Base-by-base conservation (phyloP, 2,113 vertebrate genomes). In the Gymnarchus niloticus region DNA sequence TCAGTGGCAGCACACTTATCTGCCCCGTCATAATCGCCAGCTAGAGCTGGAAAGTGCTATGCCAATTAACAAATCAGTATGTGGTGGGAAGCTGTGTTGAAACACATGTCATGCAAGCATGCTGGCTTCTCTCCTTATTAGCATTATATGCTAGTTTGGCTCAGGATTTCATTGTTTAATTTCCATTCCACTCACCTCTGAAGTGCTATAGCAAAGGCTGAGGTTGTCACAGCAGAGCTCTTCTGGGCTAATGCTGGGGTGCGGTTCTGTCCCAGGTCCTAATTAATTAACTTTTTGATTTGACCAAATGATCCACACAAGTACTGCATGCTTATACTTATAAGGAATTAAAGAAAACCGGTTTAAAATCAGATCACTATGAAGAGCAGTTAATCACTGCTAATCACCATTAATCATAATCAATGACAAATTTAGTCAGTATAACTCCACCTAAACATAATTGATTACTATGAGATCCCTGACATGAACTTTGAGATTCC, bases 1-100 rank as follows among this genome's bases (percentile, higher is more conserved):
- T 82, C 80, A 19, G 7, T 48, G 51, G 14, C 25, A 25, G 80
- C 25, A 25, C 49, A 56, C 76, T n/a, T 48, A 52, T 33, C 80
- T 52, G 80, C 51, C n/a, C 80, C 54, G 80, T 14, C 14, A 28
- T 82, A 54, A 54, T 54, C 80, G 37, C 12, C 80, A 54, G 80
- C 80, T 54, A 54, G 80, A 54, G 49, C 46, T 28, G 3, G 10
- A 52, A 10, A 56, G 25, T 52, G 25, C 80, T 82, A n/a, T 56
- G 80, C 78, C 78, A 52, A 33, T 81, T 81, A 48, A 33, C 49
- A 81, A 28, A 81, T 12, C 78, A 81, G 78, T 81, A 52, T 54
- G 49, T 52, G 78, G 49, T n/a, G 4, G 46, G 44, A 52, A 49
- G 46, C 25, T 48, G 51, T 54, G 49, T 52, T 54, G 25, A n/a